Conservation (phyloP, 2,888 invertebrate species). For the Andrena marginata region DNA sequence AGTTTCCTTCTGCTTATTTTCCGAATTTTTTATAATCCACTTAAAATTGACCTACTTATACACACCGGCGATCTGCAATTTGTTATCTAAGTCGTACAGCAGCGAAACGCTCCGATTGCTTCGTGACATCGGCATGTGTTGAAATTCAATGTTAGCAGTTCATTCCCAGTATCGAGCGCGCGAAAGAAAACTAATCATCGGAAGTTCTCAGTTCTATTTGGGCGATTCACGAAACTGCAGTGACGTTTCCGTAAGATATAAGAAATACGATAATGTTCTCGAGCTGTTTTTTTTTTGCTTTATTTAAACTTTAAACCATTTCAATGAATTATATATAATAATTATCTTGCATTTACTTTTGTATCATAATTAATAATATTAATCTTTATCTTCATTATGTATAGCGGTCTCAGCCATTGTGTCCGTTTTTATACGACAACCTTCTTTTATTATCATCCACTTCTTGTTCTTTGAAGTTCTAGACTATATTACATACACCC, state of each 20-base stretch:
- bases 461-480: slow-evolving; percentile 69
- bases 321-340: slow-evolving; percentile 81
- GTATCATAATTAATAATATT: slow-evolving; percentile 80
- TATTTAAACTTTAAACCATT: slow-evolving; percentile 83
- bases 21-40: slow-evolving; percentile 49
- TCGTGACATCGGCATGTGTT: slow-evolving; percentile 46
- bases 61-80: slow-evolving; percentile 61
- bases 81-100: slow-evolving; percentile 62
- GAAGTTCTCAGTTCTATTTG: slow-evolving; percentile 59
- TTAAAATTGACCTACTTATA: slow-evolving; percentile 70
- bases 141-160: slow-evolving; percentile 44
- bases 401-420: slow-evolving; percentile 78
- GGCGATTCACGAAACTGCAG: slow-evolving; percentile 69
- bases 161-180: slow-evolving; percentile 42
- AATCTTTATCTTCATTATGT: slow-evolving; percentile 80
- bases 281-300: slow-evolving; percentile 75
- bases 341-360: slow-evolving; percentile 79
- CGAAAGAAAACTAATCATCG: slow-evolving; percentile 43
- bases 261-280: slow-evolving; percentile 76
- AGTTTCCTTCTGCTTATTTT: slow-evolving; percentile 58
- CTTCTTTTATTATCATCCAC: slow-evolving; percentile 60
- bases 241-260: slow-evolving; percentile 70
- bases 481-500: slow-evolving; percentile 79
- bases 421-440: slow-evolving; percentile 60
- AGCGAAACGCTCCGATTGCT: slow-evolving; percentile 56